Evolutionary conservation across 2,797 vertebrate genomes (phyloP).

Genomic region (Trachurus trachurus): DNA sequence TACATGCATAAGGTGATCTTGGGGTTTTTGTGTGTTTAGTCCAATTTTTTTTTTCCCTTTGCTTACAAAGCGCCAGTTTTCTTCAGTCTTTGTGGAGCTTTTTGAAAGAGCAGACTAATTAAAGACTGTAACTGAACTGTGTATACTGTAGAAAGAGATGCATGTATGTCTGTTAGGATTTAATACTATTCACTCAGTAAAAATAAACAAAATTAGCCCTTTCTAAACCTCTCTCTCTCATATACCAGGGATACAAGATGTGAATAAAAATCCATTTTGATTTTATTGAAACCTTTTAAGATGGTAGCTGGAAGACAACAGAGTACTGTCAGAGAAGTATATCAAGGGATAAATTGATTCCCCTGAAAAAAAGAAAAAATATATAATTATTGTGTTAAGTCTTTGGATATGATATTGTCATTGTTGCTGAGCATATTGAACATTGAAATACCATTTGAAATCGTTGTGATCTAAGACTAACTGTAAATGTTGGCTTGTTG

Average conservation of each 20-base stretch:
- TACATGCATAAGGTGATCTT: neutral
- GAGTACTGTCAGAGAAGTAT: slow-evolving; percentile 38
- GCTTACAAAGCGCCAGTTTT: slow-evolving; percentile 35
- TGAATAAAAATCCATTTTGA: slow-evolving; percentile 56
- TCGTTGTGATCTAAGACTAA: slow-evolving; percentile 75
- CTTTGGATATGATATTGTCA: slow-evolving; percentile 80
- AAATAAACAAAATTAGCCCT: slow-evolving; percentile 42
- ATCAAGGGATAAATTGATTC: slow-evolving; percentile 38
- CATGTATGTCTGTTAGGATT: slow-evolving; percentile 75
- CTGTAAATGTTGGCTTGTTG: slow-evolving; percentile 84
- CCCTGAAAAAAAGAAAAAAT: slow-evolving; percentile 40
- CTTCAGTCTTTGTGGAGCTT: slow-evolving; percentile 46
- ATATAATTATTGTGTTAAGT: slow-evolving; percentile 70
- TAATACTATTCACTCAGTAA: slow-evolving; percentile 60
- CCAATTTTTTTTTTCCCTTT: slow-evolving; percentile 9
- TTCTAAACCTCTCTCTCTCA: slow-evolving; percentile 45
- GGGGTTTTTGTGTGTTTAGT: neutral
- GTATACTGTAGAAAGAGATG: slow-evolving; percentile 79
- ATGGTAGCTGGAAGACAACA: slow-evolving; percentile 42
- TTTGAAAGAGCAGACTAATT: slow-evolving; percentile 48
- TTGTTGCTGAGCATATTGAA: slow-evolving; percentile 79
- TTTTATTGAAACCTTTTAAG: slow-evolving; percentile 33
- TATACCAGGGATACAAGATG: slow-evolving; percentile 48
- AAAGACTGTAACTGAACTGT: slow-evolving; percentile 61
- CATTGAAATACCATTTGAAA: slow-evolving; percentile 71